Percentiles rank a stretch among this genome's conserved stretches.
phyloP scores from a whole-genome alignment of 2,797 vertebrate species.

The Helostoma temminkii region DNA sequence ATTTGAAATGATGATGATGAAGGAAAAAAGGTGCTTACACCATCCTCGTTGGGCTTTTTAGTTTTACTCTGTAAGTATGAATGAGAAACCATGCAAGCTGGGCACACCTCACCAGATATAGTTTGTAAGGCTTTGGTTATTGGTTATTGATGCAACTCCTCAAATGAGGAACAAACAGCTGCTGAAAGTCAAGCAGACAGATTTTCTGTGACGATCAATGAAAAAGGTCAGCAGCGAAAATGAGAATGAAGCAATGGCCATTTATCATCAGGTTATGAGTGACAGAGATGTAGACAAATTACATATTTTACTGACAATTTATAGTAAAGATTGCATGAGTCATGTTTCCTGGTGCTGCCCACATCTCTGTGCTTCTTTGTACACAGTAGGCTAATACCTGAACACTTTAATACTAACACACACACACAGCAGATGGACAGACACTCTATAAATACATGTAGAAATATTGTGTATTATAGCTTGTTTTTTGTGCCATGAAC shows the following conservation, averaged over 20 bases:
- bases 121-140: not conserved
- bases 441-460: not conserved
- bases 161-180: not conserved
- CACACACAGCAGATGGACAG: not conserved
- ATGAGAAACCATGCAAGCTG: not conserved
- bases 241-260: not conserved
- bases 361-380: not conserved
- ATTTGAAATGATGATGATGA: not conserved
- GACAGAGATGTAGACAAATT: not conserved
- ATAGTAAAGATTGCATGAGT: not conserved
- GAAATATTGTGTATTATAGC: not conserved
- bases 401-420: not conserved
- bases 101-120: not conserved
- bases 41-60: no score
- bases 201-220: not conserved
- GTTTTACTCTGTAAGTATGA: no score
- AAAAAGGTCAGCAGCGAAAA: not conserved
- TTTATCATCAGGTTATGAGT: slow-evolving; percentile 11
- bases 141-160: not conserved
- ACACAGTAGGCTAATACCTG: accelerated
- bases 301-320: not conserved
- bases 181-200: not conserved
- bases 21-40: not conserved
- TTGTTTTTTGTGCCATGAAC: not conserved
- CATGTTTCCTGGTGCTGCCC: not conserved